These are phyloP conservation scores for Agonopterix alstromeriana DNA, from an alignment of 2,888 invertebrate species.

Conservation along the genomic window DNA sequence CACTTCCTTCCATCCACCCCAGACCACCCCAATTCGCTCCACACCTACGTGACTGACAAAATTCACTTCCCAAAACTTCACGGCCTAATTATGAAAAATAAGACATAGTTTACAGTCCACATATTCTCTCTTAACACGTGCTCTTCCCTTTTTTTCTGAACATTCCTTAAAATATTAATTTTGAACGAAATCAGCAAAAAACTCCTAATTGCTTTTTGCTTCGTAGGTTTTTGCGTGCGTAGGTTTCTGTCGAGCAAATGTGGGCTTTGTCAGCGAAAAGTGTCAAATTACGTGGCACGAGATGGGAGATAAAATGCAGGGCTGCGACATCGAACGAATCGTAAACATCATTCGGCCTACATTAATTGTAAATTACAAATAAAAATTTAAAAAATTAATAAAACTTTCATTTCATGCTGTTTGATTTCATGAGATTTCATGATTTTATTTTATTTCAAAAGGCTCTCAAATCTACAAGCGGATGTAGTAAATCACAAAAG, in stretches of 20 bases:
- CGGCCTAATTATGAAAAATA: slow-evolving; percentile 74
- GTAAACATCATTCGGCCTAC: too few relatives aligned
- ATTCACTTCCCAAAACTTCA: slow-evolving; percentile 46
- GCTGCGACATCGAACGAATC: slow-evolving; percentile 22
- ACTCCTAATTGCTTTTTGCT: slow-evolving; percentile 70
- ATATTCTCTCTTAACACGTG: slow-evolving; percentile 67
- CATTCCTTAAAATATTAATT: slow-evolving; percentile 70
- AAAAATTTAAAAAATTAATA: background rate
- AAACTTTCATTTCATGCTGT: too few relatives aligned
- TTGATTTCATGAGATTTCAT: too few relatives aligned
- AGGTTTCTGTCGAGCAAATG: slow-evolving; percentile 59
- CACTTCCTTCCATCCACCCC: slow-evolving; percentile 16
- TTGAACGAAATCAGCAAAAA: slow-evolving; percentile 53
- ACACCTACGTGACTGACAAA: slow-evolving; percentile 15
- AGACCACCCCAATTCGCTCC: slow-evolving; percentile 50
- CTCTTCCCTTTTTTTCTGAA: slow-evolving; percentile 32
- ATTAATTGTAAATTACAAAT: slow-evolving; percentile 4
- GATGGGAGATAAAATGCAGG: slow-evolving; percentile 61
- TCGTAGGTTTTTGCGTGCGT: slow-evolving; percentile 58
- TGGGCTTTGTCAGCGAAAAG: slow-evolving; percentile 74
- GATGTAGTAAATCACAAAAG: slow-evolving; percentile 1
- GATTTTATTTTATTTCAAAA: too few relatives aligned
- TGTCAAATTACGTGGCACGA: slow-evolving; percentile 75
- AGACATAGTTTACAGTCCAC: slow-evolving; percentile 63
- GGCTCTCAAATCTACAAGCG: background rate